Percentiles rank a stretch among this genome's conserved stretches.
Evolutionary conservation across 2,888 invertebrate species (phyloP).

Genomic region (Pseudococcus viburni): DNA sequence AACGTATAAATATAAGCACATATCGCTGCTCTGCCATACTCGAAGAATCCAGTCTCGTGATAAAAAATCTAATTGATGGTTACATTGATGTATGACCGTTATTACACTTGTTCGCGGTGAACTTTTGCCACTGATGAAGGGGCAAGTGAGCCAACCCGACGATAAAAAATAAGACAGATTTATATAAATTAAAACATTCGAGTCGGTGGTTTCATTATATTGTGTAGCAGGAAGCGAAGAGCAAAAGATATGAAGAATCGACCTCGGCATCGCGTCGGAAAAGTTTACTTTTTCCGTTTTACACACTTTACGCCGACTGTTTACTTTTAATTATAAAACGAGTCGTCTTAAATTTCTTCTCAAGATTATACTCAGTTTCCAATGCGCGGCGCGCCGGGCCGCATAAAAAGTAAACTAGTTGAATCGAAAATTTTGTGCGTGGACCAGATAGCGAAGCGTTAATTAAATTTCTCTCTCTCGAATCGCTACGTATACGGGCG

Average conservation of each 20-base stretch:
- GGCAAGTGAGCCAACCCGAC: neutral
- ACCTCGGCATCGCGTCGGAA: neutral
- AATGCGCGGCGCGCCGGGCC: constrained; percentile 13
- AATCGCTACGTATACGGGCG: neutral
- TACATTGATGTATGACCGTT: constrained; percentile 14
- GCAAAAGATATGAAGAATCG: neutral
- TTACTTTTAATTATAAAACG: constrained; percentile 41
- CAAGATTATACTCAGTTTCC: constrained; percentile 7
- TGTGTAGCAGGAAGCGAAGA: neutral
- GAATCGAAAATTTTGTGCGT: constrained; percentile 19
- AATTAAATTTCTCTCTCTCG: constrained; percentile 9
- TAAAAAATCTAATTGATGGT: constrained; percentile 14
- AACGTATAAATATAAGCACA: neutral
- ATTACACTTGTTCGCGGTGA: constrained; percentile 6
- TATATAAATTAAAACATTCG: constrained; percentile 5
- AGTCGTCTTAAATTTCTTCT: constrained; percentile 23
- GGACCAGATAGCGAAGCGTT: constrained; percentile 36
- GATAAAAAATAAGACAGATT: constrained; percentile 1
- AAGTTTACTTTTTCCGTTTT: constrained; percentile 25
- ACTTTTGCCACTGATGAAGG: neutral
- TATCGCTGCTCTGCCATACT: neutral
- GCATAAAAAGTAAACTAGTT: constrained; percentile 37
- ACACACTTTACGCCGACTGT: constrained; percentile 9
- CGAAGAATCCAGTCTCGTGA: neutral
- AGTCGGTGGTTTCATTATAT: neutral